Percentiles rank a stretch among this genome's conserved stretches.
These are phyloP conservation scores for Apamea epomidion DNA, from an alignment of 2,888 invertebrate genomes.

Conservation along the genomic window DNA sequence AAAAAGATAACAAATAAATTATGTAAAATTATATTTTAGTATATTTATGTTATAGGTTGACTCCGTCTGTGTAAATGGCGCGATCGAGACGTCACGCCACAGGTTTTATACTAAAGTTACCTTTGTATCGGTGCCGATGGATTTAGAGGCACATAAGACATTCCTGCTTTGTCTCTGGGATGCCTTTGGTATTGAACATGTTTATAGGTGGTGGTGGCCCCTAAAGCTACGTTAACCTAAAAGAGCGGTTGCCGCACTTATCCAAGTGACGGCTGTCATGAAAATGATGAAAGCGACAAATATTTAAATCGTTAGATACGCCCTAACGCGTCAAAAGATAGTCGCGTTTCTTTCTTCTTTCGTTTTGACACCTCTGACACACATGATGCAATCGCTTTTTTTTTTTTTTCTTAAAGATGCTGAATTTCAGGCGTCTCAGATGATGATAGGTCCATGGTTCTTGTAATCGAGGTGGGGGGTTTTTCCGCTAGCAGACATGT, in stretches of 20 bases:
- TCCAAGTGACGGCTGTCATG: background rate
- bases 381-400: too few relatives aligned
- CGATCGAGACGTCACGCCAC: constrained; percentile 41
- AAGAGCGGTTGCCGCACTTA: too few relatives aligned
- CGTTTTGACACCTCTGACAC: too few relatives aligned
- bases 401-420: too few relatives aligned
- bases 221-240: background rate
- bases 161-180: background rate
- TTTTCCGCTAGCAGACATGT: too few relatives aligned
- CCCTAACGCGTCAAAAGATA: too few relatives aligned
- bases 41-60: constrained; percentile 65
- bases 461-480: too few relatives aligned
- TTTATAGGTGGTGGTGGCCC: too few relatives aligned
- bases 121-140: background rate
- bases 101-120: constrained; percentile 21
- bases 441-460: too few relatives aligned
- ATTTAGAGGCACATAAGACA: background rate
- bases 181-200: background rate
- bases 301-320: background rate
- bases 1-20: constrained; percentile 62
- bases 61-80: constrained; percentile 68
- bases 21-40: constrained; percentile 63
- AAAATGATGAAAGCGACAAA: background rate
- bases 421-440: too few relatives aligned
- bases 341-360: too few relatives aligned